These are phyloP conservation scores for Glareola pratincola DNA, from an alignment of 2,113 vertebrate species.

Conservation along the genomic window DNA sequence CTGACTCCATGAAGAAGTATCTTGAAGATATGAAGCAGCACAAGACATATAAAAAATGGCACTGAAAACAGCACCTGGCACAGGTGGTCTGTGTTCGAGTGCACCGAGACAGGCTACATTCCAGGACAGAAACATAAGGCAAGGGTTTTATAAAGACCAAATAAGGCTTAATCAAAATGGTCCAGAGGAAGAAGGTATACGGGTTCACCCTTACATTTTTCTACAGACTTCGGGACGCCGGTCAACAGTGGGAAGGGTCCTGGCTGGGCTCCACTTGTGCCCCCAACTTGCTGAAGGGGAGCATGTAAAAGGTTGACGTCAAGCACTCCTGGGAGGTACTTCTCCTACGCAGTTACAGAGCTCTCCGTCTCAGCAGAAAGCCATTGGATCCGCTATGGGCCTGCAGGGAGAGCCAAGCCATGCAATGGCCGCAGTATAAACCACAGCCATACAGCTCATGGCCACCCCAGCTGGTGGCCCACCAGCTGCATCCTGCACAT, in stretches of 20 bases:
- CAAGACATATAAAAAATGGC: neutral
- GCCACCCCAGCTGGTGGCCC: no score
- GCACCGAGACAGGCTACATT: neutral
- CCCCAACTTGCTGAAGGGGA: neutral
- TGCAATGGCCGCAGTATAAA: rapidly evolving
- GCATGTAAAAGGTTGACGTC: neutral
- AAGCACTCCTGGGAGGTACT: neutral
- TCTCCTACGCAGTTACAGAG: neutral
- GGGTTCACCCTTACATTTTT: neutral
- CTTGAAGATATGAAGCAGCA: neutral
- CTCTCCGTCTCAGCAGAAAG: neutral
- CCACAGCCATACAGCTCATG: rapidly evolving
- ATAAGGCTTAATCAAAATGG: neutral
- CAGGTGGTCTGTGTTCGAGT: neutral
- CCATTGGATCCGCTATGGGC: neutral
- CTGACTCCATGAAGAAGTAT: neutral
- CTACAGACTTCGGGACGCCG: neutral
- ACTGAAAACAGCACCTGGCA: neutral
- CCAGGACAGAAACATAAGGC: neutral
- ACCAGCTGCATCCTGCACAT: neutral
- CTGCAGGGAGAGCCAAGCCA: neutral
- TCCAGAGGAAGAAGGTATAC: neutral
- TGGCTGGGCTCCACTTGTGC: neutral
- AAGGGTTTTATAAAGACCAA: neutral
- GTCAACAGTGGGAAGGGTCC: neutral